Conservation (phyloP, 2,888 invertebrate genomes). For the Pristionchus arcanus region DNA sequence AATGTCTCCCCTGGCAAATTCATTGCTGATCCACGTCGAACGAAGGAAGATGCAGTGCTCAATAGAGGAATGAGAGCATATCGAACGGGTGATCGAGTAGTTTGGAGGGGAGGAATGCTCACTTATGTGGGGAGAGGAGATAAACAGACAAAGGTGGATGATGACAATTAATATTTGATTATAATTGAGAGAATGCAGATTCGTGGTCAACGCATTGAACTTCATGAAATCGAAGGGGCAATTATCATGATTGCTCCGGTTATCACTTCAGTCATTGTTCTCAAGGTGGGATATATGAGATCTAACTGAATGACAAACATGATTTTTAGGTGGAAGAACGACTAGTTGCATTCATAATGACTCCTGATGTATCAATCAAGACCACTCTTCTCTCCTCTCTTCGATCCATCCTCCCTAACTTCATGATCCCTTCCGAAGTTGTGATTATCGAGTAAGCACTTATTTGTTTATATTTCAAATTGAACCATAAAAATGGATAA, state of each 20-base stretch:
- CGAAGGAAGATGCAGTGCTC: slow-evolving; percentile 44
- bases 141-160: slow-evolving; percentile 65
- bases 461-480: not conserved
- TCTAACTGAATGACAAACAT: not conserved
- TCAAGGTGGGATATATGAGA: slow-evolving; percentile 3
- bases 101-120: slow-evolving; percentile 43
- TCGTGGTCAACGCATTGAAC: slow-evolving; percentile 63
- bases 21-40: slow-evolving; percentile 13
- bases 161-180: not conserved
- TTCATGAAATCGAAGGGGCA: slow-evolving; percentile 60
- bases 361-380: not conserved
- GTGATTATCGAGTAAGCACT: slow-evolving; percentile 14
- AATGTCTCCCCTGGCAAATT: slow-evolving; percentile 35
- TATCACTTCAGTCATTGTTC: slow-evolving; percentile 8
- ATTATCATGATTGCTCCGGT: not conserved
- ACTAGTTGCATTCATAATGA: slow-evolving; percentile 32
- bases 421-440: slow-evolving; percentile 42
- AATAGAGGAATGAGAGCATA: slow-evolving; percentile 45
- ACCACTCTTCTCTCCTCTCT: not conserved
- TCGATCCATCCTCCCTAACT: not conserved
- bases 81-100: slow-evolving; percentile 60
- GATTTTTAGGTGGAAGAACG: slow-evolving; percentile 24
- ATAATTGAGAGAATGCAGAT: slow-evolving; percentile 52
- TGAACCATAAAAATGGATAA: not conserved
- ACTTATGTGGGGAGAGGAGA: slow-evolving; percentile 68